Evolutionary conservation across 2,797 vertebrate genomes (phyloP), one percentile per base, ranked within the genome.

Genomic region (Enteromius fasciolatus): DNA sequence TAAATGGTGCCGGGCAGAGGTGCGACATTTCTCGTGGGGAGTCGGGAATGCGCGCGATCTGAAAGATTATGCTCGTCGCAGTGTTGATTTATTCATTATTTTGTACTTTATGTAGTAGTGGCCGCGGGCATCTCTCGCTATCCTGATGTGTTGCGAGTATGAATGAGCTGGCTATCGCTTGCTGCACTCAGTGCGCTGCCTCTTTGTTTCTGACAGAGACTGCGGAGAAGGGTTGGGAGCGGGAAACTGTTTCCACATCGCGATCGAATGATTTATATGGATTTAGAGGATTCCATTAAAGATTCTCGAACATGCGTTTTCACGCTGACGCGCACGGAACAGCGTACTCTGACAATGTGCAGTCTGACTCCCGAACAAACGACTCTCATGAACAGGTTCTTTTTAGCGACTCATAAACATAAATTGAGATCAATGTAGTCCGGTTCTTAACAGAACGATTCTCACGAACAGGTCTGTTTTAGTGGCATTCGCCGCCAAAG

Each of bases 81-180:
- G 61, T 76, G 80, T 46, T 82, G 61, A 76, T 67, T 76, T 54
- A 76, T 76, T 82, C 80, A 82, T 75, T 82, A 76, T 67, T 82
- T 75, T 76, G 33, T 39, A 66, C 73, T 76, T 70, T 70, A 18
- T 54, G 77, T 59, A 28, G 78, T 69, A 70, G 50, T 70, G 46
- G 66, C 66, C 78, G 39, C 52, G 17, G 78, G 80, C 72, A 66
- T 67, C 33, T 57, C 10, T 52, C 50, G 69, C 44, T 46, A 7
- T 33, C 41, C 79, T 50, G 57, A 17, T 63, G 28, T 69, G 52
- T 9, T 72, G 25, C 11, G 72, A 9, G 63, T 54, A 73, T 74
- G 33, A 67, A 67, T 75, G 46, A 67, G 59, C 73, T 52, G 79
- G 57, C 15, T 54, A 41, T 41, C 48, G 59, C 44, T 66, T 75